Conservation (phyloP, 2,888 invertebrate species). For the Noctuana brunneofusca region DNA sequence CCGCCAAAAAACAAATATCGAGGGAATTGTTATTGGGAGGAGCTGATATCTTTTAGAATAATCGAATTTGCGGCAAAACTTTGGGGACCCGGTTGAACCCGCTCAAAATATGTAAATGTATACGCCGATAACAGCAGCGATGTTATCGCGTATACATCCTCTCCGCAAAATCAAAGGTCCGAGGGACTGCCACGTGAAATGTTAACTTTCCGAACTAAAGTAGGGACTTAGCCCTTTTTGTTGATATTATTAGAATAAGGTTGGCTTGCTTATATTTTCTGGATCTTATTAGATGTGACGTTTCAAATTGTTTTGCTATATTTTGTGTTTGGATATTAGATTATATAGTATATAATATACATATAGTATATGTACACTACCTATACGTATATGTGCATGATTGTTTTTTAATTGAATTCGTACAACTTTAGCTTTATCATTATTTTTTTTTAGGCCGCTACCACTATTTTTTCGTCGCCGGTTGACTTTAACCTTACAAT, state of each 20-base stretch:
- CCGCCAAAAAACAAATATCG: constrained; percentile 39
- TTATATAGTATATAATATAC: too few relatives aligned
- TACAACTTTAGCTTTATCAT: too few relatives aligned
- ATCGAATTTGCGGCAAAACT: constrained; percentile 45
- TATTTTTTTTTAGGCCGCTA: too few relatives aligned
- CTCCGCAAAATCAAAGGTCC: constrained; percentile 38
- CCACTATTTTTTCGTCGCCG: too few relatives aligned
- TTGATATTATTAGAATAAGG: constrained; percentile 12
- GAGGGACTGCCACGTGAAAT: constrained; percentile 11
- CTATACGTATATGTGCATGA: too few relatives aligned
- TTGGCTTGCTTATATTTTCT: not conserved
- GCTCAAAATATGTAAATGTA: constrained; percentile 45
- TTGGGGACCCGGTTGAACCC: constrained; percentile 38
- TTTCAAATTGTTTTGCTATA: not conserved
- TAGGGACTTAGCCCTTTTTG: constrained; percentile 17
- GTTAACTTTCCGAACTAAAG: constrained; percentile 26
- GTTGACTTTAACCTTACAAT: too few relatives aligned
- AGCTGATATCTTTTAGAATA: constrained; percentile 42
- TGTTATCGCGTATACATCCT: too few relatives aligned
- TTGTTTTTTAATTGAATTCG: too few relatives aligned
- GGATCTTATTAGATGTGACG: not conserved
- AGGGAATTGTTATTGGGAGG: constrained; percentile 39
- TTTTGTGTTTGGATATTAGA: not conserved
- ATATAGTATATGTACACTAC: too few relatives aligned
- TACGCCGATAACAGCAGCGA: constrained; percentile 41